phyloP scores from a whole-genome alignment of 2,113 vertebrate genomes.

The Mormoops blainvillei region DNA sequence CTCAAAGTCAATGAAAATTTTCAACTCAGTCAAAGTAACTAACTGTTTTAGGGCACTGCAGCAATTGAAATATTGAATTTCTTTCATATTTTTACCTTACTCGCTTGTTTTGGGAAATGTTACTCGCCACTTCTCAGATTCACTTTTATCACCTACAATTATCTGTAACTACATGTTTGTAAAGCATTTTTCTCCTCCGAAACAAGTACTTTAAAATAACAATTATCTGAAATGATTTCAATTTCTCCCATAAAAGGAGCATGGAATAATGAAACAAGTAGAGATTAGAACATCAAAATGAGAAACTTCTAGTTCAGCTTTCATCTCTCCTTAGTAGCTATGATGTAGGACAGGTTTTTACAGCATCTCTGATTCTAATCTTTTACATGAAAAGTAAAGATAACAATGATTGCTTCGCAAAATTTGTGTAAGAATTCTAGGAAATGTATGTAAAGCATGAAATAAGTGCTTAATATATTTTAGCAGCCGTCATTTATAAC shows the following conservation, averaged over 20 bases:
- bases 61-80: background rate
- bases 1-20: background rate
- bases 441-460: background rate
- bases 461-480: background rate
- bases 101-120: background rate
- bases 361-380: background rate
- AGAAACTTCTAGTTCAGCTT: background rate
- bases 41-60: background rate
- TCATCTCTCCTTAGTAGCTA: background rate
- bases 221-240: background rate
- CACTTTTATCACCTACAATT: background rate
- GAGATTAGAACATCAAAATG: background rate
- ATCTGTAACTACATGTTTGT: background rate
- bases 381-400: background rate
- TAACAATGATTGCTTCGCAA: background rate
- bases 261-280: background rate
- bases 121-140: background rate
- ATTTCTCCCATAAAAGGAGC: background rate
- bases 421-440: background rate
- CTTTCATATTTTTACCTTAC: background rate
- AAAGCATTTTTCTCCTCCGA: background rate
- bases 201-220: background rate
- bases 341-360: background rate
- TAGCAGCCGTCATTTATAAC: background rate
- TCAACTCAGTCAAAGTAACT: background rate